phyloP scores from a whole-genome alignment of 2,113 vertebrate species.

The Xiphophorus maculatus region DNA sequence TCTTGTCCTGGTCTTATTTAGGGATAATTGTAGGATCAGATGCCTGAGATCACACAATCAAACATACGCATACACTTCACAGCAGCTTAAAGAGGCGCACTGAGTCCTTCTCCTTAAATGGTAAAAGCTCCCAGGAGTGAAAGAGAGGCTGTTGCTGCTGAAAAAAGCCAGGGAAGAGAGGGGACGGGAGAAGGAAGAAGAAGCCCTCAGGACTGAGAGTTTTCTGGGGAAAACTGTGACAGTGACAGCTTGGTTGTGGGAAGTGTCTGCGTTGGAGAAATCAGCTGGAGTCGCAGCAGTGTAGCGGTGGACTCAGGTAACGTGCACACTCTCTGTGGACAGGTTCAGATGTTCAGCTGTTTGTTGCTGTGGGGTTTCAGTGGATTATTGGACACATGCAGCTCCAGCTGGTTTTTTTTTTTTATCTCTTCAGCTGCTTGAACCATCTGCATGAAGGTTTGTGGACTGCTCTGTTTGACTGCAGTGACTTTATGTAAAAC shows the following conservation, averaged over 20 bases:
- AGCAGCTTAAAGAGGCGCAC: conserved; percentile 86
- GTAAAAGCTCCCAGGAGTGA: conserved; percentile 99
- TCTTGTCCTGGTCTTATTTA: conserved; percentile 45
- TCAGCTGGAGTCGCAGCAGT: conserved; percentile 37
- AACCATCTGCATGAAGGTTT: conserved; percentile 8
- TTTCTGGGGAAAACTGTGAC: conserved; percentile 84
- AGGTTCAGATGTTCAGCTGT: conserved; percentile 42
- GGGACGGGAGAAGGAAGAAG: conserved; percentile 75
- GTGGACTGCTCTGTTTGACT: conserved; percentile 7
- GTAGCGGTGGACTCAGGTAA: conserved; percentile 81
- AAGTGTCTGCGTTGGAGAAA: conserved; percentile 69
- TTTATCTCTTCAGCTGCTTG: conserved; percentile 9
- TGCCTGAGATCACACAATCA: conserved; percentile 39
- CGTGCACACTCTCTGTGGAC: conserved; percentile 29
- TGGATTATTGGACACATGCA: conserved; percentile 19
- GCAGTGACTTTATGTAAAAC: conserved; percentile 23
- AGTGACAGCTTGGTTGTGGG: conserved; percentile 74
- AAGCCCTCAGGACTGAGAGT: conserved; percentile 79
- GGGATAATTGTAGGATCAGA: conserved; percentile 52
- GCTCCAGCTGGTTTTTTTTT: background rate
- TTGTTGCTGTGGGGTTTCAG: conserved; percentile 14
- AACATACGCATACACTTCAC: conserved; percentile 62
- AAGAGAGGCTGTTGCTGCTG: conserved; percentile 91
- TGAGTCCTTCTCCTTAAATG: conserved; percentile 99
- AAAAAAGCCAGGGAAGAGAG: conserved; percentile 81